These are phyloP conservation scores for Drosophila melanosoma DNA, from an alignment of 2,888 invertebrate genomes.

Conservation along the genomic window DNA sequence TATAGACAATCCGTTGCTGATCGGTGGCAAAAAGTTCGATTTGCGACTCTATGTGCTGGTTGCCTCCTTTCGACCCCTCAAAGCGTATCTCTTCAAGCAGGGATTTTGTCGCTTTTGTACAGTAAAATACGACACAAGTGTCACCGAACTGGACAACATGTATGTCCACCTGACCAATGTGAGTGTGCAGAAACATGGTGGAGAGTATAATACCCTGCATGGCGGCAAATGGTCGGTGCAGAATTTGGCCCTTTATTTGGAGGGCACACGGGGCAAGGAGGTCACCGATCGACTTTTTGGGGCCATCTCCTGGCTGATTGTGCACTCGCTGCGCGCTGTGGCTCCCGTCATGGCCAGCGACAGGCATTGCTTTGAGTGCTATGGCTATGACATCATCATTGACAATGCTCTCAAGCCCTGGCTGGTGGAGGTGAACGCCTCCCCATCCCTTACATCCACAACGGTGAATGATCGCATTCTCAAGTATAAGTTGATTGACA, in stretches of 20 bases:
- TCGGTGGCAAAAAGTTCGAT: constrained; percentile 98
- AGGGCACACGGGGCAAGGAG: constrained; percentile 94
- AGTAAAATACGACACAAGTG: constrained; percentile 96
- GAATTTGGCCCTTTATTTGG: constrained; percentile 94
- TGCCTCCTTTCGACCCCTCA: constrained; percentile 96
- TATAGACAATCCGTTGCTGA: constrained; percentile 97
- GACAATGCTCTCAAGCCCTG: constrained; percentile 97
- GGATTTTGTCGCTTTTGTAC: constrained; percentile 98
- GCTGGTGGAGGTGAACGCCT: constrained; percentile 96
- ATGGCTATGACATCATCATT: constrained; percentile 97
- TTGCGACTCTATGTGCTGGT: constrained; percentile 95
- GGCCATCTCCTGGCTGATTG: constrained; percentile 95
- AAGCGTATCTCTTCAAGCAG: constrained; percentile 95
- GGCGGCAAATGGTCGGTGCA: constrained; percentile 97
- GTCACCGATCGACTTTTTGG: constrained; percentile 95
- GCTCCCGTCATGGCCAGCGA: constrained; percentile 97
- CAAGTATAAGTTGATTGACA: constrained; percentile 96
- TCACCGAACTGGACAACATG: constrained; percentile 95
- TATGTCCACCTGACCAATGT: constrained; percentile 98
- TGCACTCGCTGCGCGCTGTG: constrained; percentile 96
- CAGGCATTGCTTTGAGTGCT: constrained; percentile 90
- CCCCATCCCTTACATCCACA: constrained; percentile 96
- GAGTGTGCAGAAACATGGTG: constrained; percentile 98
- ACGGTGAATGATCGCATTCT: constrained; percentile 97
- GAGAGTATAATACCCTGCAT: constrained; percentile 96